These are phyloP conservation scores for Agriopis aurantiaria DNA, from an alignment of 2,888 invertebrate genomes.

Conservation along the genomic window DNA sequence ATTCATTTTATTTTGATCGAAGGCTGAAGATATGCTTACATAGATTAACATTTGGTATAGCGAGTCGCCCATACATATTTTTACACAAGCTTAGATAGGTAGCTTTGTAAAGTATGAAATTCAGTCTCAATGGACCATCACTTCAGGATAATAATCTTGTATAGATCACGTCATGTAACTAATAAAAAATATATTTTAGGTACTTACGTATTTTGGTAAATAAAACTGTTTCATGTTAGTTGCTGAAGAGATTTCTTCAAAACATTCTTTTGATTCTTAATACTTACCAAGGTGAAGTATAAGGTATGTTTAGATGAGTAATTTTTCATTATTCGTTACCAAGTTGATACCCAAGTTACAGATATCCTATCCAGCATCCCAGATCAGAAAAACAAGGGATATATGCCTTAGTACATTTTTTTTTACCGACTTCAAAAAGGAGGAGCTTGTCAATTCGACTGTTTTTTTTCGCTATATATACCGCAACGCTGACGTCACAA, in stretches of 20 bases:
- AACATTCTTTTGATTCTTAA: neutral
- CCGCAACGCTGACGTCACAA: too few species aligned
- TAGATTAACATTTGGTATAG: constrained; percentile 50
- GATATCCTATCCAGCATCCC: too few species aligned
- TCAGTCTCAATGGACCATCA: constrained; percentile 58
- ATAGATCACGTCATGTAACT: constrained; percentile 44
- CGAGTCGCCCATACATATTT: constrained; percentile 68
- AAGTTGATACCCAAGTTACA: too few species aligned
- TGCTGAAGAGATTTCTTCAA: neutral
- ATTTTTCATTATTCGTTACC: too few species aligned
- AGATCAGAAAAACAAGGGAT: too few species aligned
- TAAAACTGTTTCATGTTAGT: neutral
- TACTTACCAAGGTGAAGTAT: neutral
- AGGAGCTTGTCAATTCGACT: too few species aligned
- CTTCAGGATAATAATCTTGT: constrained; percentile 45
- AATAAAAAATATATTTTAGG: constrained; percentile 59
- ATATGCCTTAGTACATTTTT: too few species aligned
- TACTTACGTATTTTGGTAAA: constrained; percentile 34
- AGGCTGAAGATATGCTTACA: constrained; percentile 49
- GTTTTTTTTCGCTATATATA: too few species aligned
- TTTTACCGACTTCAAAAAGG: too few species aligned
- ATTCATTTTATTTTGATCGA: too few species aligned
- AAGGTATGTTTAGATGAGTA: too few species aligned
- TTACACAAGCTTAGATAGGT: constrained; percentile 79
- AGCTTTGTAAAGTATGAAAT: constrained; percentile 69